A percentile compares a stretch with the other conserved stretches of the same genome.
Evolutionary conservation across 1,140 invertebrate species (phyloP).

Genomic region (Drosophila orena): DNA sequence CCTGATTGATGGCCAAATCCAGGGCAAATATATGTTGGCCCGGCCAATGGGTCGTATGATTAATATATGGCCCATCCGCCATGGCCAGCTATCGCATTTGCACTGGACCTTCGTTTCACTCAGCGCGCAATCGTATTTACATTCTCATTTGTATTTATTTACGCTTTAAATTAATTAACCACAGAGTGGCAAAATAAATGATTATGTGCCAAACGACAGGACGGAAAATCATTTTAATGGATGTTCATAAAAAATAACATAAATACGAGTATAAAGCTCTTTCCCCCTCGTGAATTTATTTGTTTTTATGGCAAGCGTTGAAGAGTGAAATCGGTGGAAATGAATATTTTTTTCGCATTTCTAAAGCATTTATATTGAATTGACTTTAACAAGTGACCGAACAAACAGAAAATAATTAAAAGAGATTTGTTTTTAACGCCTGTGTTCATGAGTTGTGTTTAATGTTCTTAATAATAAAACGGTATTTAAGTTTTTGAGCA

Average conservation of each 20-base stretch:
- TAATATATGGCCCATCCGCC: conserved; percentile 41
- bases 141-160: conserved; percentile 39
- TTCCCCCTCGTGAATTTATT: conserved; percentile 13
- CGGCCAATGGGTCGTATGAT: conserved; percentile 14
- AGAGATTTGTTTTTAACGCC: background rate
- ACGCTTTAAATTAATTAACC: conserved; percentile 57
- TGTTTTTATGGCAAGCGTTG: conserved; percentile 11
- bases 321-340: conserved; percentile 21
- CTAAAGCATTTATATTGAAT: conserved; percentile 8
- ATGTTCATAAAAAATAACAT: conserved; percentile 18
- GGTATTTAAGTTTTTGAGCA: background rate
- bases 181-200: conserved; percentile 45
- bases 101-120: conserved; percentile 30
- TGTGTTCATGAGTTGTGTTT: background rate
- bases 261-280: conserved; percentile 13
- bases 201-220: conserved; percentile 26
- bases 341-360: conserved; percentile 5
- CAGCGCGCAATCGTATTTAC: conserved; percentile 9
- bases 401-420: background rate
- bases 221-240: conserved; percentile 20
- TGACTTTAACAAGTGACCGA: background rate
- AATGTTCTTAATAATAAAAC: background rate
- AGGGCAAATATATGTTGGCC: background rate
- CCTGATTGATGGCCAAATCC: conserved; percentile 40
- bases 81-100: conserved; percentile 15